Evolutionary conservation across 2,113 vertebrate species (phyloP).

Genomic region (Anthoscopus minutus): DNA sequence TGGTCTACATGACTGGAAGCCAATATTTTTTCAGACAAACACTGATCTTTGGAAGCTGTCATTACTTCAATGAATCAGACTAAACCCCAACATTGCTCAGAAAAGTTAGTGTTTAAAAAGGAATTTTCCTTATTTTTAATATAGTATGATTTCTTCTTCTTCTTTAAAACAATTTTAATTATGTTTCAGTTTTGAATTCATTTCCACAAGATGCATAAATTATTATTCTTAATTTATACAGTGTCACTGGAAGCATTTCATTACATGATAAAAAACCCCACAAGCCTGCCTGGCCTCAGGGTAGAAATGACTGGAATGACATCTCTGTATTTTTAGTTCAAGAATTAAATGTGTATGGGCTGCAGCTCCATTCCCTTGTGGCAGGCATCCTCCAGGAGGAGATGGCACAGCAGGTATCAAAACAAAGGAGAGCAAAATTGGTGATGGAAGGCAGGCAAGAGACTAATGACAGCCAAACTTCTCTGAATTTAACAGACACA

Average conservation of each 20-base stretch:
- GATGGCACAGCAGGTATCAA: neutral
- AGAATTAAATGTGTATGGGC: slow-evolving; percentile 31
- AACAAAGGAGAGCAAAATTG: neutral
- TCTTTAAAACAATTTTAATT: neutral
- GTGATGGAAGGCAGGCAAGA: neutral
- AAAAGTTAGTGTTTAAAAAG: neutral
- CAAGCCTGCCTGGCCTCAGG: slow-evolving; percentile 21
- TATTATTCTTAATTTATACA: slow-evolving; percentile 12
- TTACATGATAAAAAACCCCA: slow-evolving; percentile 28
- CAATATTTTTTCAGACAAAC: neutral
- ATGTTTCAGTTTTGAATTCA: neutral
- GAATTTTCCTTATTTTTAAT: neutral
- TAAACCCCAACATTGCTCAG: neutral
- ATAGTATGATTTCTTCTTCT: neutral
- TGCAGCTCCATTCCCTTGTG: neutral
- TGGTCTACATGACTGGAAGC: neutral
- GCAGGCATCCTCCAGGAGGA: neutral
- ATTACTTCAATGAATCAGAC: neutral
- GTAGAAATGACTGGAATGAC: slow-evolving; percentile 49
- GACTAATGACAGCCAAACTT: neutral
- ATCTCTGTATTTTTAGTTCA: slow-evolving; percentile 41
- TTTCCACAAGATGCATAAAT: slow-evolving; percentile 3
- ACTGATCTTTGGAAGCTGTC: neutral
- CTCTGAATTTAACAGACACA: neutral
- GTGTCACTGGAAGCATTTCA: slow-evolving; percentile 46